Base-by-base conservation (phyloP, 2,888 invertebrate genomes). In the Acholoe squamosa region DNA sequence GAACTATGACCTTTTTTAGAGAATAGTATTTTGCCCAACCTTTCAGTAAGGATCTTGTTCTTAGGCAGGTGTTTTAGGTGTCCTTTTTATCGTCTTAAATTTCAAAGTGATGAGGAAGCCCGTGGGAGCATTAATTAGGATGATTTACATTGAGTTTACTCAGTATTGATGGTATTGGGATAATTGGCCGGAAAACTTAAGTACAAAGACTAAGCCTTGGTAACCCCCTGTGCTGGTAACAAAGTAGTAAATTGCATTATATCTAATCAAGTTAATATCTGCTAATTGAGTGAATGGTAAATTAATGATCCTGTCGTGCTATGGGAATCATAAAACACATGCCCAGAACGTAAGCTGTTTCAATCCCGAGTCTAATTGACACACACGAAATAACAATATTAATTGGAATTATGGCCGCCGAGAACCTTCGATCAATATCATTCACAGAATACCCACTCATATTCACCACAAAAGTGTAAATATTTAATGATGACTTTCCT, bases 1-100 rank as follows among this genome's bases (percentile, higher is more conserved):
- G 22, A 61, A n/a, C 61, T 43, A 3, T 43, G 3, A 43, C 16
- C 28, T 25, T 25, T 76, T 76, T 76, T 25, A 10, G 43, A 10
- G 43, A 43, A 43, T 5, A 7, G 25, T 31, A 25, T 25, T 25
- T 76, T 25, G 25, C 5, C 28, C 25, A 76, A 28, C 31, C 76
- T 76, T 76, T 31, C 76, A 76, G 76, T 19, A 76, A 1, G 76
- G 76, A 25, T 31, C 76, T 76, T 76, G 76, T 31, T 76, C 25
- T 76, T 31, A 76, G 31, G 31, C 76, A 76, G 76, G 76, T 31
- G 76, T 31, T 76, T 76, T 76, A 28, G 7, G 25, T 25, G 3
- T 5, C 76, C 22, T 80, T 33, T 43, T 80, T 43, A 7, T 14
- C 5, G 7, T 34, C 80, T 80, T 80, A 34, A 19, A 80, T 34